phyloP scores from a whole-genome alignment of 2,797 vertebrate species.

The Austrolebias charrua region DNA sequence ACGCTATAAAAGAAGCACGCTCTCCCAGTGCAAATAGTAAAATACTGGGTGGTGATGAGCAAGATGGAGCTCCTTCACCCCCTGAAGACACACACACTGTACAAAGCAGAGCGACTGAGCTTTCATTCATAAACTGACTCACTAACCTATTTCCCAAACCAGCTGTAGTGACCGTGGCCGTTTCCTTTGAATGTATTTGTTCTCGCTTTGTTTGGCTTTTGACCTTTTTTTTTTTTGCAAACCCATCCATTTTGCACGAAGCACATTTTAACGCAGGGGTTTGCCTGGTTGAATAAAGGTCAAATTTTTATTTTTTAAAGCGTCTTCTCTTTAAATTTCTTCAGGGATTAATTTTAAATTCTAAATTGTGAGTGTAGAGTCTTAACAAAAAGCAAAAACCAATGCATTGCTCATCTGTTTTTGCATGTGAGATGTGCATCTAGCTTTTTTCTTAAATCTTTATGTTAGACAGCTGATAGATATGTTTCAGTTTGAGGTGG shows the following conservation, averaged over 20 bases:
- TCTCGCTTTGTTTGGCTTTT: not conserved
- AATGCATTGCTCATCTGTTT: not conserved
- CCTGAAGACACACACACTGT: slow-evolving; percentile 17
- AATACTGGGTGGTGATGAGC: not conserved
- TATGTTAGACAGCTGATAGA: no score
- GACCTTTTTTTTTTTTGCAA: no score
- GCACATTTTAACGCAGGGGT: not conserved
- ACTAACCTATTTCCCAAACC: slow-evolving; percentile 32
- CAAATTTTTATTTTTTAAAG: no score
- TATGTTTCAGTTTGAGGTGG: no score
- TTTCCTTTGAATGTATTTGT: no score
- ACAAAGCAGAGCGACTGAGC: slow-evolving; percentile 1
- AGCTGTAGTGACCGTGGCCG: no score
- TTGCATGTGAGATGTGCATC: no score
- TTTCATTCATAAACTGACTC: slow-evolving; percentile 54
- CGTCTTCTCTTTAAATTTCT: no score
- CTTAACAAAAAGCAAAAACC: not conserved
- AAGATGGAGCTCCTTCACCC: not conserved
- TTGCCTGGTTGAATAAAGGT: no score
- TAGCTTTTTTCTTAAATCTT: no score
- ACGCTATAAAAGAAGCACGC: slow-evolving; percentile 24
- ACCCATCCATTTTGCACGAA: not conserved
- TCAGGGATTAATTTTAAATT: no score
- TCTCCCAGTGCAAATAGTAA: slow-evolving; percentile 38
- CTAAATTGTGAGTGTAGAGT: no score